A percentile compares a stretch with the other conserved stretches of the same genome.
phyloP scores from a whole-genome alignment of 1,140 invertebrate species.

The Ganaspis sp. region DNA sequence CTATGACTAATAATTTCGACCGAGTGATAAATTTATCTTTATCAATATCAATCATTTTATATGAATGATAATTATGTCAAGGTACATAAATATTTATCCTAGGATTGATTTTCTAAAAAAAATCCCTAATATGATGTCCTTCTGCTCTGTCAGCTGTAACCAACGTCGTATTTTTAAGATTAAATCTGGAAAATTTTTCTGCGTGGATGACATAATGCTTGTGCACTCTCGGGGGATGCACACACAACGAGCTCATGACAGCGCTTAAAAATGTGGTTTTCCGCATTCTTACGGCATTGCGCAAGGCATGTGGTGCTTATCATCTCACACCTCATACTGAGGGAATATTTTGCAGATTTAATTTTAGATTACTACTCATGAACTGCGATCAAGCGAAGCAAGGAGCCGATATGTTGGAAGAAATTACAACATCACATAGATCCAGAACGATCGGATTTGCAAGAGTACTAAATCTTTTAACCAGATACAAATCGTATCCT shows the following conservation, averaged over 20 bases:
- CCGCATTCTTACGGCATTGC: slow-evolving; percentile 20
- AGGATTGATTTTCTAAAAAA: too few species aligned
- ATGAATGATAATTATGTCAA: too few species aligned
- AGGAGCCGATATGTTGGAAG: background rate
- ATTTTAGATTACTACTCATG: slow-evolving; percentile 13
- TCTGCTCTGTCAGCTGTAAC: background rate
- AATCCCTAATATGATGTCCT: background rate
- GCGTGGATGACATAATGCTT: background rate
- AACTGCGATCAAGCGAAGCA: background rate
- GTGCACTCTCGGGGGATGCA: background rate
- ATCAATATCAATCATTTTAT: too few species aligned
- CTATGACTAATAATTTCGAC: too few species aligned
- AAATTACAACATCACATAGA: slow-evolving; percentile 10
- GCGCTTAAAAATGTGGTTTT: slow-evolving; percentile 11
- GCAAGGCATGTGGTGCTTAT: background rate
- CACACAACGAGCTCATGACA: background rate
- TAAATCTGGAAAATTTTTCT: background rate
- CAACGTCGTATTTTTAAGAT: background rate
- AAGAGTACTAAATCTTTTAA: background rate
- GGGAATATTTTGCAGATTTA: background rate
- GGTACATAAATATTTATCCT: too few species aligned
- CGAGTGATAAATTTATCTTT: too few species aligned
- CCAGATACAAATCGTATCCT: background rate
- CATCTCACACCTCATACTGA: background rate
- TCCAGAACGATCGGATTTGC: background rate